Evolutionary conservation across 2,113 vertebrate genomes (phyloP).

Genomic region (Gnathonemus echidnorhynchus): DNA sequence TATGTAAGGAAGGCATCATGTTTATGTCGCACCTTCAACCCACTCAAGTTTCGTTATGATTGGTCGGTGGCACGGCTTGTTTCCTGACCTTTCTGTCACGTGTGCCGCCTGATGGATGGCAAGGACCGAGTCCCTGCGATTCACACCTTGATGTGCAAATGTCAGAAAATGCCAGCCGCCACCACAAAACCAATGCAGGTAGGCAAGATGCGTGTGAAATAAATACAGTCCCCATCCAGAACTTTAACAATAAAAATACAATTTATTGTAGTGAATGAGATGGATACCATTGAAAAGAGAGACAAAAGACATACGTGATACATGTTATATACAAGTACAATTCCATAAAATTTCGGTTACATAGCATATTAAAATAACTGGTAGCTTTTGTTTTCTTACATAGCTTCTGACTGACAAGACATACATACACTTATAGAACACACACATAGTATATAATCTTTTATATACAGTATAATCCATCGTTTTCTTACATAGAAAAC

Average conservation of each 20-base stretch:
- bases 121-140: neutral
- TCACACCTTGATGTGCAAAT: slow-evolving; percentile 1
- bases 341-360: neutral
- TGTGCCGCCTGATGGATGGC: neutral
- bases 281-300: neutral
- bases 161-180: neutral
- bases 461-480: neutral
- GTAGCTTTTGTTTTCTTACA: slow-evolving; percentile 4
- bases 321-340: neutral
- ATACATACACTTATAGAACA: neutral
- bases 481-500: neutral
- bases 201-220: neutral
- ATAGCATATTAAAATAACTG: neutral
- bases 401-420: neutral
- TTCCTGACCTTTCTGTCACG: slow-evolving; percentile 6
- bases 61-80: neutral
- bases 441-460: slow-evolving; percentile 1
- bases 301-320: neutral
- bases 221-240: neutral
- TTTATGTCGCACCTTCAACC: neutral
- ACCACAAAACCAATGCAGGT: neutral
- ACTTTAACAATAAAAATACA: neutral
- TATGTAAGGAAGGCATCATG: neutral
- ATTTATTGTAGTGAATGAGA: slow-evolving; percentile 11
- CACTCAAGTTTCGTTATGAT: slow-evolving; percentile 11